Conservation (phyloP, 2,888 invertebrate species). For the Phalera bucephala region DNA sequence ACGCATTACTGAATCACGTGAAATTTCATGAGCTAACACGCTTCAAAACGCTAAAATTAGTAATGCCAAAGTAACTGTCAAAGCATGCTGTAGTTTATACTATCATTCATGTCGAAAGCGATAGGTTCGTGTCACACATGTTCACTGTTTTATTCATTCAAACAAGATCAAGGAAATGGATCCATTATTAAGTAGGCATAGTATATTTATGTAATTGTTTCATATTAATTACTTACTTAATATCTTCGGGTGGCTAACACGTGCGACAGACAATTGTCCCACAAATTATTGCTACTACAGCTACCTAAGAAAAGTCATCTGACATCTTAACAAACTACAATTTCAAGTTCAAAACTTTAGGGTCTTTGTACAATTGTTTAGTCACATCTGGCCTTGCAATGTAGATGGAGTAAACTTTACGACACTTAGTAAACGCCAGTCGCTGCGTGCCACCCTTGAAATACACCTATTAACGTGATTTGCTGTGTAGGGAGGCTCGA, state of each 20-base stretch:
- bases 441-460: slow-evolving; percentile 7
- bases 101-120: background rate
- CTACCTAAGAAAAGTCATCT: too few species aligned
- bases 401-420: background rate
- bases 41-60: slow-evolving; percentile 44
- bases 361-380: background rate
- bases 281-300: too few species aligned
- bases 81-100: slow-evolving; percentile 20
- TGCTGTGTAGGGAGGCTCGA: slow-evolving; percentile 89
- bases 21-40: slow-evolving; percentile 46
- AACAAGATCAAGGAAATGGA: too few species aligned
- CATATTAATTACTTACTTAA: too few species aligned
- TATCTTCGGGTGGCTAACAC: too few species aligned
- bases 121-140: background rate
- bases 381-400: background rate
- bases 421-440: slow-evolving; percentile 4
- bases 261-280: too few species aligned
- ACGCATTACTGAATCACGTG: slow-evolving; percentile 34
- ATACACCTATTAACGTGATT: slow-evolving; percentile 11
- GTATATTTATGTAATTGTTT: too few species aligned
- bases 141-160: background rate
- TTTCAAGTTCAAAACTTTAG: background rate
- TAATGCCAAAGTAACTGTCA: slow-evolving; percentile 17
- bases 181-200: too few species aligned
- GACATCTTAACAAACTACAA: too few species aligned